A percentile compares a stretch with the other conserved stretches of the same genome.
phyloP scores from a whole-genome alignment of 2,797 vertebrate species.

The Bryconaethiops microstoma region DNA sequence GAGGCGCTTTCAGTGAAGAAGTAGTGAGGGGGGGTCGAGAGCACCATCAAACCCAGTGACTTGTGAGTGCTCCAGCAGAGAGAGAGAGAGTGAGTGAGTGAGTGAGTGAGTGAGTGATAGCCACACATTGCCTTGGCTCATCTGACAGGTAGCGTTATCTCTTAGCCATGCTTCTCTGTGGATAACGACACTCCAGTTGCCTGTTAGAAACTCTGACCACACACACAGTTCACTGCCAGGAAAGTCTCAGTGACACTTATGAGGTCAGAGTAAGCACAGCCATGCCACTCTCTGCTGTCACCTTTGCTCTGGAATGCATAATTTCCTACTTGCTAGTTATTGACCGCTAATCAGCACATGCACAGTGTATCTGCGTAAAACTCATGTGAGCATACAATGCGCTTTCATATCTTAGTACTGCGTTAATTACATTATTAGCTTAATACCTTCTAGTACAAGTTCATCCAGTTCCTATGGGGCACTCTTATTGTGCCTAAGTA shows the following conservation, averaged over 20 bases:
- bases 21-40: conserved; percentile 31
- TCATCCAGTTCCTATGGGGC: too few relatives aligned
- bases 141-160: conserved; percentile 64
- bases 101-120: conserved; percentile 65
- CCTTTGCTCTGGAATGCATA: conserved; percentile 20
- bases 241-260: conserved; percentile 49
- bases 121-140: conserved; percentile 62
- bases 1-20: conserved; percentile 64
- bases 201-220: conserved; percentile 51
- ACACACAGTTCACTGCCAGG: conserved; percentile 43
- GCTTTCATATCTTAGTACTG: neutral
- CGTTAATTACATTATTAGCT: neutral
- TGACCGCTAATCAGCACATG: neutral
- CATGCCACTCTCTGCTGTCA: conserved; percentile 6
- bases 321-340: neutral
- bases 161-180: conserved; percentile 33
- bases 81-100: conserved; percentile 12
- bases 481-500: too few relatives aligned
- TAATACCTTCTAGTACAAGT: neutral
- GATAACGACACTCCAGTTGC: conserved; percentile 51
- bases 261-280: conserved; percentile 37
- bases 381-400: neutral
- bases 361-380: neutral
- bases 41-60: conserved; percentile 38
- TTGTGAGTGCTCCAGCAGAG: conserved; percentile 69